These are phyloP conservation scores for Octonoba sinensis DNA, from an alignment of 2,888 invertebrate genomes.

Conservation along the genomic window DNA sequence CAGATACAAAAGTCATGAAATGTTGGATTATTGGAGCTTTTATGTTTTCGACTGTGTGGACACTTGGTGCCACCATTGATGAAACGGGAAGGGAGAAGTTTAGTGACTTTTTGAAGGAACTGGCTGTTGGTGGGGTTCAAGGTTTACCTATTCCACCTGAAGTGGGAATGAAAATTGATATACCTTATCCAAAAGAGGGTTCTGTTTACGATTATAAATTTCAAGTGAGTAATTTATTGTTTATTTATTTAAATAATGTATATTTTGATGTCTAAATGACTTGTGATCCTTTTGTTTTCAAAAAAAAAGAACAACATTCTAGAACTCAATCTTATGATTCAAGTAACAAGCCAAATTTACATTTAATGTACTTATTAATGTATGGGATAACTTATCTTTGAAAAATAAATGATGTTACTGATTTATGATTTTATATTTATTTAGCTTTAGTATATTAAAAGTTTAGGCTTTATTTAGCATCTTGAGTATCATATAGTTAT, in stretches of 20 bases:
- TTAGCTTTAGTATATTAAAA: too few species aligned
- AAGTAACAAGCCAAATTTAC: too few species aligned
- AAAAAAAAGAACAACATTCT: too few species aligned
- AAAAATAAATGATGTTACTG: too few species aligned
- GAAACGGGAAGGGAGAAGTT: conserved; percentile 81
- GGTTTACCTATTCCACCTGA: conserved; percentile 75
- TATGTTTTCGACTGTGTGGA: conserved; percentile 84
- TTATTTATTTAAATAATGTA: neutral
- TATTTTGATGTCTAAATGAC: too few species aligned
- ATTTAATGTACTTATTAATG: neutral
- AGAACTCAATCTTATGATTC: too few species aligned
- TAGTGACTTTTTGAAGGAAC: conserved; percentile 80
- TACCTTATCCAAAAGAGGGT: conserved; percentile 82
- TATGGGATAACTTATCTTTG: neutral
- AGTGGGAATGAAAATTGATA: conserved; percentile 80
- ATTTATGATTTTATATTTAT: too few species aligned
- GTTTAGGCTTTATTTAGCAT: too few species aligned
- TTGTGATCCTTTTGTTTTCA: neutral
- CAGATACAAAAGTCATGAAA: conserved; percentile 78
- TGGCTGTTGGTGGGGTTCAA: conserved; percentile 71
- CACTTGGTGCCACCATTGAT: conserved; percentile 85
- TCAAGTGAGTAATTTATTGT: conserved; percentile 71
- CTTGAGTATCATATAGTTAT: too few species aligned
- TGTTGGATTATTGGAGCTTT: conserved; percentile 75
- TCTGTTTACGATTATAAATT: conserved; percentile 85